Base-by-base conservation (phyloP, 2,113 vertebrate genomes). In the Chaetodon auriga region DNA sequence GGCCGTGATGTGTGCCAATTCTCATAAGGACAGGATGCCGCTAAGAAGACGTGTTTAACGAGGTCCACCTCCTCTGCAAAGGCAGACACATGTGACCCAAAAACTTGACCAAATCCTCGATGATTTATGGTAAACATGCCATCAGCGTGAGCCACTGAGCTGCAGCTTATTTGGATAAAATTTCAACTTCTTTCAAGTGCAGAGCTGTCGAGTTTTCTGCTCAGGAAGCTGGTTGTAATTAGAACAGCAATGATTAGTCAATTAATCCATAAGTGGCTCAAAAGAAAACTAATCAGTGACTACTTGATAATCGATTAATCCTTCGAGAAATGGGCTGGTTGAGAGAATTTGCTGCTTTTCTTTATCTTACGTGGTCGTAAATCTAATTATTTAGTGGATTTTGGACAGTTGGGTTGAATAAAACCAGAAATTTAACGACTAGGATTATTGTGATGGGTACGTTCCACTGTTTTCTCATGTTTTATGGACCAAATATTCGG, bases 21-120 rank as follows among this genome's bases (percentile, higher is more conserved):
- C 82, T 73, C 80, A 63, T 61, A 54, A 79, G 68, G 77, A 81
- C 65, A 41, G 63, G 84, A 75, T n/a, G 66, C 65, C 62, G 54
- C 71, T 18, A 18, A 63, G 60, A 73, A 51, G 0, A 30, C 45
- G 46, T 15, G 1, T 53, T 75, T 54, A 35, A 72, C 36, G 51
- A 81, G 38, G 62, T 72, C 48, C 16, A 23, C 12, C 48, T 36
- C 55, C 18, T 13, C 23, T 49, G 43, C 30, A 69, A 14, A 45
- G 38, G 16, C 21, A 64, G n/a, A 62, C 3, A 18, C 60, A 65
- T n/a, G 35, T 10, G 45, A 53, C 38, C 25, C 25, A 6, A 6
- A 16, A 41, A 41, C 51, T 58, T 0, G 13, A 14, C 3, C 38
- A 21, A 19, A 21, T 19, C 7, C 0, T n/a, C 23, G 11, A 12